Conservation (phyloP, 1,140 invertebrate genomes). For the Nixonia krombeini region DNA sequence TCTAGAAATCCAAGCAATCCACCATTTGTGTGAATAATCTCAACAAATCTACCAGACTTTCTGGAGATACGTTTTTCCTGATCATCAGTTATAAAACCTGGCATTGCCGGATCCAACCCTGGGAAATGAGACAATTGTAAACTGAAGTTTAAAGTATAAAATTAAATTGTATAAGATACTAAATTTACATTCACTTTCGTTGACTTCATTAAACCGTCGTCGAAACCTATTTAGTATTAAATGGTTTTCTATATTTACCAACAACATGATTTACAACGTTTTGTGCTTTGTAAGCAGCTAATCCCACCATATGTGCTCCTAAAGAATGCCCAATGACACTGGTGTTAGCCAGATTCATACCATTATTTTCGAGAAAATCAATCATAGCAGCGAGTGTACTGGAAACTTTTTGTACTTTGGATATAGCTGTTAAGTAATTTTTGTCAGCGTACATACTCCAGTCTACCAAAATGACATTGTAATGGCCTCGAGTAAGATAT, state of each 20-base stretch:
- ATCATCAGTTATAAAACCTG: neutral
- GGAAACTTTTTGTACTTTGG: constrained; percentile 3
- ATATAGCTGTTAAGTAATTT: neutral
- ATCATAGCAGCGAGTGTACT: neutral
- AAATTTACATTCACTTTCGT: neutral
- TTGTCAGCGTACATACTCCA: constrained; percentile 3
- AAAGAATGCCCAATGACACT: constrained; percentile 12
- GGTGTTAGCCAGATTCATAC: constrained; percentile 2
- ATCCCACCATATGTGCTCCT: constrained; percentile 13
- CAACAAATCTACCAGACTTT: constrained; percentile 1
- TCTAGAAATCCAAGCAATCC: neutral
- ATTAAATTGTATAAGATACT: neutral
- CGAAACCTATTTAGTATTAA: neutral
- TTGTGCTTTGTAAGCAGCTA: constrained; percentile 2
- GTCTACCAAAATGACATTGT: constrained; percentile 10
- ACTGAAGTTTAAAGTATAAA: neutral
- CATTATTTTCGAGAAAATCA: constrained; percentile 8
- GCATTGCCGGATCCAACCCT: constrained; percentile 11
- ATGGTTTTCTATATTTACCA: constrained; percentile 2
- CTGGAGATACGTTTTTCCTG: neutral
- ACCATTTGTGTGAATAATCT: constrained; percentile 8
- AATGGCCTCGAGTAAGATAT: constrained; percentile 4
- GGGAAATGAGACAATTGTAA: neutral
- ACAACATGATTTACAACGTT: constrained; percentile 4
- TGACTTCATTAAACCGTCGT: no score